Evolutionary conservation across 2,113 vertebrate genomes (phyloP).

Genomic region (Neogale vison): DNA sequence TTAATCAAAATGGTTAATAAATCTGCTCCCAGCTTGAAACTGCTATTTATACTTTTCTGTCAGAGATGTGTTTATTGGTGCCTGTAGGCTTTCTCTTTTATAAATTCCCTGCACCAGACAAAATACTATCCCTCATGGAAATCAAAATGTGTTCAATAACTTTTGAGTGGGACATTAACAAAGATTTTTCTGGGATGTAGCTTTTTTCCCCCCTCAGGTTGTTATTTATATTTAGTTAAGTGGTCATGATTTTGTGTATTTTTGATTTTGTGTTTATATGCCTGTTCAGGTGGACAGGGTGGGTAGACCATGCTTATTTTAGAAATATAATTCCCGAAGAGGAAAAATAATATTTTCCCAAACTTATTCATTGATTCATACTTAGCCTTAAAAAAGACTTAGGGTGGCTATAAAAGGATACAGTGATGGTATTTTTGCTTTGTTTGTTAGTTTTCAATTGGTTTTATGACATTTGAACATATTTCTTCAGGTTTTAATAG

Average conservation of each 20-base stretch:
- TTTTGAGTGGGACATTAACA: neutral
- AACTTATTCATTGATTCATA: slow-evolving; percentile 27
- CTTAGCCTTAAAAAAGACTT: neutral
- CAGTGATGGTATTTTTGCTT: neutral
- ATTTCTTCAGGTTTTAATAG: slow-evolving; percentile 3
- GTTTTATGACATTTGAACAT: neutral
- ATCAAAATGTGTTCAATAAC: neutral
- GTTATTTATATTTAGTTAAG: slow-evolving; percentile 53
- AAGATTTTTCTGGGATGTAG: neutral
- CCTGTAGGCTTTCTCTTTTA: neutral
- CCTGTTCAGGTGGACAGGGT: neutral
- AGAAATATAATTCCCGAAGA: slow-evolving; percentile 16
- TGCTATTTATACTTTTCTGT: slow-evolving; percentile 28
- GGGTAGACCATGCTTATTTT: slow-evolving; percentile 37
- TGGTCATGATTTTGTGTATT: neutral
- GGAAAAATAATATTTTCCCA: neutral
- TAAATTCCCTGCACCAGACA: neutral
- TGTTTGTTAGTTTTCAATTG: slow-evolving; percentile 30
- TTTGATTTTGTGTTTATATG: slow-evolving; percentile 37
- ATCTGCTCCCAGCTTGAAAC: neutral
- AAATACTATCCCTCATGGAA: neutral
- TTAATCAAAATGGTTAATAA: neutral
- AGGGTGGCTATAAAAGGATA: slow-evolving; percentile 19
- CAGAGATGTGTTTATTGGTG: slow-evolving; percentile 1
- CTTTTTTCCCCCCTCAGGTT: neutral